These are phyloP conservation scores for Octopus sinensis DNA, from an alignment of 1,140 invertebrate genomes.

Conservation along the genomic window DNA sequence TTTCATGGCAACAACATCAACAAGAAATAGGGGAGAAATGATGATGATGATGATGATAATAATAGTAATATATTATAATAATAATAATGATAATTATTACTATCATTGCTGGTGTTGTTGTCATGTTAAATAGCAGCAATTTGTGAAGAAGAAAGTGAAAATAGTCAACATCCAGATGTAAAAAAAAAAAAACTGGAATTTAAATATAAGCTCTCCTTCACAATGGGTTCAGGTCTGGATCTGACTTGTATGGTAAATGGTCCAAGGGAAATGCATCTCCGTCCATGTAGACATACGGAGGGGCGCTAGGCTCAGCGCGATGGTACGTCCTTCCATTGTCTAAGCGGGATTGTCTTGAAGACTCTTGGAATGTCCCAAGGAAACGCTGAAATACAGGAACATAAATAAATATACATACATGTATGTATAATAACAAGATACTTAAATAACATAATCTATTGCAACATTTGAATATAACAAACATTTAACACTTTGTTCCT, in stretches of 20 bases:
- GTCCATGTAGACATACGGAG: slow-evolving; percentile 9
- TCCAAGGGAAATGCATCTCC: slow-evolving; percentile 1
- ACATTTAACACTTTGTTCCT: too few relatives aligned
- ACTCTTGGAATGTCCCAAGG: background rate
- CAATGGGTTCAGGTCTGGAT: slow-evolving; percentile 7
- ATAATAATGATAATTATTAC: too few relatives aligned
- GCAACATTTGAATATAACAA: too few relatives aligned
- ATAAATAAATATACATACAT: background rate
- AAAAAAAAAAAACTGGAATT: background rate
- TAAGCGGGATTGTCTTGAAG: background rate
- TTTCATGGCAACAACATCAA: too few relatives aligned
- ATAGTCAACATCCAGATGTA: background rate
- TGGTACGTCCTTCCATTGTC: slow-evolving; percentile 16
- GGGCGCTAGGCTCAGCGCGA: slow-evolving; percentile 6
- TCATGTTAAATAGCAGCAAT: too few relatives aligned
- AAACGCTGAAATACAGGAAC: background rate
- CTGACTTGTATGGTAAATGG: slow-evolving; percentile 10
- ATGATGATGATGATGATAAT: too few relatives aligned
- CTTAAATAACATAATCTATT: too few relatives aligned
- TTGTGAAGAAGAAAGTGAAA: background rate
- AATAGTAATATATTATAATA: too few relatives aligned
- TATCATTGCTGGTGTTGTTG: too few relatives aligned
- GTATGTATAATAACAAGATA: too few relatives aligned
- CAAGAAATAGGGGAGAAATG: too few relatives aligned
- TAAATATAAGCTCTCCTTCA: background rate